phyloP scores from a whole-genome alignment of 1,140 invertebrate species.

The Drosophila nigromelanica region DNA sequence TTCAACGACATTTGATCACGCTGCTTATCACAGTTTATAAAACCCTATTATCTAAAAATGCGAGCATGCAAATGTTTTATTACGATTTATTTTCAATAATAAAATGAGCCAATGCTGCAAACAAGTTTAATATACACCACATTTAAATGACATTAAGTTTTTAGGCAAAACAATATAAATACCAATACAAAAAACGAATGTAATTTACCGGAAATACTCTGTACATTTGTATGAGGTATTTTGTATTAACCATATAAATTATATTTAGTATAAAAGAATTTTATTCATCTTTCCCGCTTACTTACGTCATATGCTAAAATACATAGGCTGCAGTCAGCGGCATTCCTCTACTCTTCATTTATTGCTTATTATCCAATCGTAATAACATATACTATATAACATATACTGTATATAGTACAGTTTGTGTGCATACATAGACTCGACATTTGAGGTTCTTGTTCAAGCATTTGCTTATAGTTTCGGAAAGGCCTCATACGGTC shows the following conservation, averaged over 20 bases:
- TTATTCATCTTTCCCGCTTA: not conserved
- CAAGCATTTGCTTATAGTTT: too few species aligned
- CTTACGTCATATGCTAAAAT: not conserved
- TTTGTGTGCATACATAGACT: not conserved
- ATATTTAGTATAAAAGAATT: too few species aligned
- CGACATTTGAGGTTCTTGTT: not conserved
- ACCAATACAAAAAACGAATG: not conserved
- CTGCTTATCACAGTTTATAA: not conserved
- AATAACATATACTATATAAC: too few species aligned
- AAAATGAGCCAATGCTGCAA: not conserved
- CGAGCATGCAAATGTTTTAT: not conserved
- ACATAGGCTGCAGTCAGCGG: not conserved
- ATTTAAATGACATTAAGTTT: not conserved
- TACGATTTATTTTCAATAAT: not conserved
- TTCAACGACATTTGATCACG: constrained; percentile 4
- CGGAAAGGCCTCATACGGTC: too few species aligned
- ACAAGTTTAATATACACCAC: not conserved
- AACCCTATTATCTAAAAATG: not conserved
- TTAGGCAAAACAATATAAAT: not conserved
- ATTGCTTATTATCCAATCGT: not conserved
- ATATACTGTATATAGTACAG: too few species aligned
- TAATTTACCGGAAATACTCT: not conserved
- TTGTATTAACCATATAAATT: too few species aligned
- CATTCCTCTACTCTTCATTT: not conserved
- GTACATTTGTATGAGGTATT: not conserved